Conservation (phyloP, 2,888 invertebrate species). For the Diabrotica balteata region DNA sequence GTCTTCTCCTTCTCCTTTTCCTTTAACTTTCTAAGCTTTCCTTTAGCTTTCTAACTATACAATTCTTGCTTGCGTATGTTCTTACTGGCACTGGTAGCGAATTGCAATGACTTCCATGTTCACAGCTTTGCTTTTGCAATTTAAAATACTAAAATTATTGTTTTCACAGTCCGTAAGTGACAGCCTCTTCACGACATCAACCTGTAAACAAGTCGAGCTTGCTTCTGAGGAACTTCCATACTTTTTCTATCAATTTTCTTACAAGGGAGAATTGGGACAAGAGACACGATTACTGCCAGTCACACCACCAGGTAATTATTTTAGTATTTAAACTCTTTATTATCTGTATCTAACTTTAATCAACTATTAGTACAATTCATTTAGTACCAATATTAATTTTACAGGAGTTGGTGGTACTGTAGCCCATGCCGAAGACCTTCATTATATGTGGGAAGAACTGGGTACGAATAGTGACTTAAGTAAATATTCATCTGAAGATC, state of each 20-base stretch:
- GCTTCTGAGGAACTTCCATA: neutral
- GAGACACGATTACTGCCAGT: neutral
- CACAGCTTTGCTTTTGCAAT: no score
- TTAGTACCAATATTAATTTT: neutral
- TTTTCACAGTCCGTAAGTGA: slow-evolving; percentile 10
- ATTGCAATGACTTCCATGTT: no score
- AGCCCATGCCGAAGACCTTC: neutral
- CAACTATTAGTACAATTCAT: neutral
- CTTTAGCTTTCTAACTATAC: no score
- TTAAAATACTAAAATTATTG: neutral
- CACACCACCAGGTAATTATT: slow-evolving; percentile 2
- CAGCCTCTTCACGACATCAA: neutral
- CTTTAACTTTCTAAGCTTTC: no score
- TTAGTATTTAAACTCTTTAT: neutral
- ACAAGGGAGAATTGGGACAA: slow-evolving; percentile 14
- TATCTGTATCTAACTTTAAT: neutral
- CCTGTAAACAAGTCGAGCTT: slow-evolving; percentile 12
- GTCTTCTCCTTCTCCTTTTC: no score
- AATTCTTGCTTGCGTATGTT: no score
- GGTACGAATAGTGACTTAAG: neutral
- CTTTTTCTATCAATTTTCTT: slow-evolving; percentile 13
- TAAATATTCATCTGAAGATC: neutral
- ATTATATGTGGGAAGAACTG: neutral
- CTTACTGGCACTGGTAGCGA: no score
- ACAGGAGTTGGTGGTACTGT: neutral